These are phyloP conservation scores for Acrossocheilus fasciatus DNA, from an alignment of 2,797 vertebrate genomes.

Conservation along the genomic window DNA sequence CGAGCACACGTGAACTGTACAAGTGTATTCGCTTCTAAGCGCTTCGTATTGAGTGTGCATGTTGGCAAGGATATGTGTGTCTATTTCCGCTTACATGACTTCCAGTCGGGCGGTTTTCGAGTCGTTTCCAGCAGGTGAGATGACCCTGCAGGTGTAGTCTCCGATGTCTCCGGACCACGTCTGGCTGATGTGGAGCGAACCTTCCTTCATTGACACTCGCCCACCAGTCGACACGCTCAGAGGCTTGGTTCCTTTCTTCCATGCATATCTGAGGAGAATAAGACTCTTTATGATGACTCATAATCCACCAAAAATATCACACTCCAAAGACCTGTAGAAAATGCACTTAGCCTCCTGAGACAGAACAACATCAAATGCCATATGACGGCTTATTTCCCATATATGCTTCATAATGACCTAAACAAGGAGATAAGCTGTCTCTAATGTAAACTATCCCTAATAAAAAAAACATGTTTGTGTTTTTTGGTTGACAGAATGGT, in stretches of 20 bases:
- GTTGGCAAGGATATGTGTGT: slow-evolving; percentile 24
- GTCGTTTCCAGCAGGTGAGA: slow-evolving; percentile 88
- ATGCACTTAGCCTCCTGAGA: slow-evolving; percentile 1
- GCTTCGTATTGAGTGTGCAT: neutral
- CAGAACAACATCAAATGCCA: neutral
- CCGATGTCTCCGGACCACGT: slow-evolving; percentile 97
- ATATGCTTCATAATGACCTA: neutral
- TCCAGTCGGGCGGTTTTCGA: slow-evolving; percentile 82
- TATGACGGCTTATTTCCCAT: neutral
- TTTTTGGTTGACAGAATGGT: neutral
- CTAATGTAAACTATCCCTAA: neutral
- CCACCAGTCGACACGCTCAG: slow-evolving; percentile 82
- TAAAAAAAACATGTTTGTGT: neutral
- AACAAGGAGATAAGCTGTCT: slow-evolving; percentile 5
- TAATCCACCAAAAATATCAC: slow-evolving; percentile 40
- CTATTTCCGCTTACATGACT: slow-evolving; percentile 47
- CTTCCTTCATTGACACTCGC: slow-evolving; percentile 83
- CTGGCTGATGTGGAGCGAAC: slow-evolving; percentile 91
- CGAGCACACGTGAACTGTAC: neutral
- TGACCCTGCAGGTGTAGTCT: slow-evolving; percentile 89
- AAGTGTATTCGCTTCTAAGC: neutral
- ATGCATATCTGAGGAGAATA: slow-evolving; percentile 80
- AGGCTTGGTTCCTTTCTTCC: slow-evolving; percentile 82
- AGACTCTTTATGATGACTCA: slow-evolving; percentile 40
- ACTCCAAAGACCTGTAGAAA: slow-evolving; percentile 26